Evolutionary conservation across 2,113 vertebrate genomes (phyloP), one percentile per base, ranked within the genome.

Genomic region (Turnix velox): DNA sequence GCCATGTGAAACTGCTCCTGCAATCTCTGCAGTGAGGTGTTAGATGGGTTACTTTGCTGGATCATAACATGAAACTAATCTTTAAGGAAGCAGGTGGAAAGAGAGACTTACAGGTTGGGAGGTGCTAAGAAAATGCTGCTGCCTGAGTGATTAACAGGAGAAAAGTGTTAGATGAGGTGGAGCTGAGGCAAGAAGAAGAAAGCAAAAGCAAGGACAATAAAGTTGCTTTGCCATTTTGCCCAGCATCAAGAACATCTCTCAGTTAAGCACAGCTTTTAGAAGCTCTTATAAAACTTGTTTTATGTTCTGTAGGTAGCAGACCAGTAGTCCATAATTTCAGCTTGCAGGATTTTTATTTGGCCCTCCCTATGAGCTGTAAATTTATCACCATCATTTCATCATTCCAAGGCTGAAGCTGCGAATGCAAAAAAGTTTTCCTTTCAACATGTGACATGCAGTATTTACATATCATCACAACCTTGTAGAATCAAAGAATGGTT

Each of bases 31-130:
- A 54, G 31, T 4, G n/a, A 73, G 37, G 69, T 80, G 33, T 28
- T 78, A 76, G 72, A 84, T 88, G 63, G 89, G 57, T 59, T 95
- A 85, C 68, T 88, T 78, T 31, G 73, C 35, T 52, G 85, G 87
- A 87, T 95, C 92, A 76, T 57, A 94, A 79, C 82, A 91, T 1
- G 11, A 93, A 89, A 83, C 92, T 92, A 95, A 96, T 95, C 93
- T 94, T 94, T n/a, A 84, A 78, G 83, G 43, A 93, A 84, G 80
- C 83, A 94, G 88, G 83, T 67, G 80, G 82, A 72, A 88, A 74
- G 55, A 0, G 24, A 66, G 16, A 57, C 42, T 90, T 37, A 55
- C 9, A 18, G 35, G 51, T 54, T 84, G 46, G 51, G 42, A 52
- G 84, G n/a, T 39, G 51, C 55, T 40, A 22, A 33, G 80, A 63